Conservation (phyloP, 2,888 invertebrate species). For the Phytoseiulus persimilis region DNA sequence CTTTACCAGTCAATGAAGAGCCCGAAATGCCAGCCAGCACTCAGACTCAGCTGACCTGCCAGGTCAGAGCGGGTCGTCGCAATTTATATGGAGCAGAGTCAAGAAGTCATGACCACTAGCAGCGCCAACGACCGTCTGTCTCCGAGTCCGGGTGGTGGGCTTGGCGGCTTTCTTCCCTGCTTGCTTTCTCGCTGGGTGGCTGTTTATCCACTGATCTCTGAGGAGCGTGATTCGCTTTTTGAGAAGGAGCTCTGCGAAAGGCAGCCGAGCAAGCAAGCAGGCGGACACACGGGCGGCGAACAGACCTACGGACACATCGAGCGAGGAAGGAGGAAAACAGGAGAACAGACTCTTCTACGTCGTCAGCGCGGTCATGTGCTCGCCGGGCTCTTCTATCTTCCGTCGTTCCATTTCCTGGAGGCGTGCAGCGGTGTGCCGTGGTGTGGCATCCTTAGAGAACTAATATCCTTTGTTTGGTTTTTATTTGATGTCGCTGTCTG, state of each 20-base stretch:
- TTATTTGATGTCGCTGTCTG: conserved; percentile 31
- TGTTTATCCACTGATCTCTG: background rate
- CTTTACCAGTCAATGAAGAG: background rate
- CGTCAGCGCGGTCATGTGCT: background rate
- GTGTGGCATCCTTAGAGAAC: conserved; percentile 7
- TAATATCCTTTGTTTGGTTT: conserved; percentile 38
- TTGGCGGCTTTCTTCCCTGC: background rate
- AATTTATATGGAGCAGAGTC: background rate
- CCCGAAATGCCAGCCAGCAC: background rate
- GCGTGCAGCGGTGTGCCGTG: background rate
- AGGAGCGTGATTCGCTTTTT: conserved; percentile 5
- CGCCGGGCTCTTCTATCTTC: background rate
- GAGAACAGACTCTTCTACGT: background rate
- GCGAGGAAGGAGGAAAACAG: background rate
- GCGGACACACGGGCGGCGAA: background rate
- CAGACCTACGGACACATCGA: background rate
- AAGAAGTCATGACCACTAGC: background rate
- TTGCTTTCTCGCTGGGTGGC: background rate
- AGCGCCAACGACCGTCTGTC: background rate
- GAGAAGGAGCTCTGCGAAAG: background rate
- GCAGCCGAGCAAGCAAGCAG: background rate
- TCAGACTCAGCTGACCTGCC: background rate
- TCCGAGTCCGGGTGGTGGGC: background rate
- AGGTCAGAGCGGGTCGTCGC: background rate
- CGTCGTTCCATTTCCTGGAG: conserved; percentile 15